These are phyloP conservation scores for Rhopilema esculentum DNA, from an alignment of 30 jellyfish, hydroid and myxozoan species.

Conservation along the genomic window DNA sequence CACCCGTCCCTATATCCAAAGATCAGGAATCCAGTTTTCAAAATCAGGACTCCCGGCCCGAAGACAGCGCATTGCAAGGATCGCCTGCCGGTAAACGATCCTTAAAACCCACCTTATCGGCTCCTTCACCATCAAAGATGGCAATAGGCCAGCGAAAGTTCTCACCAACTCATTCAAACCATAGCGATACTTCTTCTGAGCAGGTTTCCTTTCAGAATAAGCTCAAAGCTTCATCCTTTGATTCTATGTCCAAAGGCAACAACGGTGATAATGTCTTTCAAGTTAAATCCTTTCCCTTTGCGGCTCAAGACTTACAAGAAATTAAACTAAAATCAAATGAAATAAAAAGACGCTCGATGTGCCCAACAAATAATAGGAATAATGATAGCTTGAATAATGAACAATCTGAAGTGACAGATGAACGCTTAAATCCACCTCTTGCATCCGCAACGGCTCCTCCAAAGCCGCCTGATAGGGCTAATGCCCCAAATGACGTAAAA, in stretches of 20 bases:
- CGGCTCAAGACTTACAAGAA: background rate
- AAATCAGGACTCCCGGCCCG: background rate
- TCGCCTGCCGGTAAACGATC: slow-evolving; percentile 7
- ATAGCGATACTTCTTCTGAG: background rate
- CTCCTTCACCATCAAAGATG: slow-evolving; percentile 27
- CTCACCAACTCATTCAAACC: background rate
- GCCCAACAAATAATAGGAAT: background rate
- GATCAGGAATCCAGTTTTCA: slow-evolving; percentile 8
- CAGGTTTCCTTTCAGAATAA: background rate
- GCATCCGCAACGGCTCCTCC: background rate
- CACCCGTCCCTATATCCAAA: slow-evolving; percentile 52
- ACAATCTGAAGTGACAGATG: background rate
- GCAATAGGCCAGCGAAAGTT: background rate
- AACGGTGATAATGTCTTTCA: background rate
- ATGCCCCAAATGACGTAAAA: background rate
- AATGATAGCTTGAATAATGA: background rate
- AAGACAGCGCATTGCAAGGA: background rate
- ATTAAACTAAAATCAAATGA: slow-evolving; percentile 6
- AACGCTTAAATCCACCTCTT: background rate
- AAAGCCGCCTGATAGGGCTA: slow-evolving; percentile 5
- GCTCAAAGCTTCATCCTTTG: background rate
- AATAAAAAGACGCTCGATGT: background rate
- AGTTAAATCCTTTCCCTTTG: slow-evolving; percentile 1
- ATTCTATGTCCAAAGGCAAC: background rate
- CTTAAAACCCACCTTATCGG: slow-evolving; percentile 36